Percentiles rank a stretch among this genome's conserved stretches.
Evolutionary conservation across 2,113 vertebrate genomes (phyloP).

Genomic region (Nothocercus nigrocapillus): DNA sequence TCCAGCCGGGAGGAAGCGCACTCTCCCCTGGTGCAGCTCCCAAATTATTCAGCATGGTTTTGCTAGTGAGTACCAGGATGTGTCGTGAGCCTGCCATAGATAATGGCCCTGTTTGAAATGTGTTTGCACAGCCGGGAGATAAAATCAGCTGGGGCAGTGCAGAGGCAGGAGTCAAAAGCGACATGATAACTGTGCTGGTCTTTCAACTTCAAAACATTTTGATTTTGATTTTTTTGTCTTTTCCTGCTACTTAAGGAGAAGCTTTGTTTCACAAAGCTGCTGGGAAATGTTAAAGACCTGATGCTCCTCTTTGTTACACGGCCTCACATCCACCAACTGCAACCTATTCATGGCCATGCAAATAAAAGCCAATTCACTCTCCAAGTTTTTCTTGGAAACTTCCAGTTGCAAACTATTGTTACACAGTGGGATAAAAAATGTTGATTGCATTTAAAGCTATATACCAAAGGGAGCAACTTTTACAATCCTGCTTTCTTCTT

Average conservation of each 20-base stretch:
- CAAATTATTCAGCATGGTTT: not conserved
- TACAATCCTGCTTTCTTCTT: not conserved
- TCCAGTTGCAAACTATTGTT: not conserved
- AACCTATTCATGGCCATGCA: not conserved
- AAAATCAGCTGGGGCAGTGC: not conserved
- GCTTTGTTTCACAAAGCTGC: not conserved
- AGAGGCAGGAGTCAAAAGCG: not conserved
- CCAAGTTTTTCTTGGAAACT: not conserved
- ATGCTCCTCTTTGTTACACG: not conserved
- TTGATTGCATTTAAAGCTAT: not conserved
- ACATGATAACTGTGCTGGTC: rapidly evolving
- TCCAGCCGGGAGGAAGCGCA: not conserved
- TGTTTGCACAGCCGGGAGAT: not conserved
- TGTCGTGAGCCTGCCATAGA: not conserved
- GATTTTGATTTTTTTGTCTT: not conserved
- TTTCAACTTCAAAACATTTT: not conserved
- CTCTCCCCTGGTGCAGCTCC: not conserved
- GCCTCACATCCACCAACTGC: not conserved
- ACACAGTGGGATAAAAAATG: not conserved
- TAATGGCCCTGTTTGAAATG: not conserved
- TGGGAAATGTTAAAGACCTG: not conserved
- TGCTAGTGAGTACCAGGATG: not conserved
- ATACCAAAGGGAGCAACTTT: not conserved
- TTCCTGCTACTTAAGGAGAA: not conserved
- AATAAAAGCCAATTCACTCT: not conserved